These are phyloP conservation scores for Scotopteryx bipunctaria DNA, from an alignment of 2,888 invertebrate species.

Conservation along the genomic window DNA sequence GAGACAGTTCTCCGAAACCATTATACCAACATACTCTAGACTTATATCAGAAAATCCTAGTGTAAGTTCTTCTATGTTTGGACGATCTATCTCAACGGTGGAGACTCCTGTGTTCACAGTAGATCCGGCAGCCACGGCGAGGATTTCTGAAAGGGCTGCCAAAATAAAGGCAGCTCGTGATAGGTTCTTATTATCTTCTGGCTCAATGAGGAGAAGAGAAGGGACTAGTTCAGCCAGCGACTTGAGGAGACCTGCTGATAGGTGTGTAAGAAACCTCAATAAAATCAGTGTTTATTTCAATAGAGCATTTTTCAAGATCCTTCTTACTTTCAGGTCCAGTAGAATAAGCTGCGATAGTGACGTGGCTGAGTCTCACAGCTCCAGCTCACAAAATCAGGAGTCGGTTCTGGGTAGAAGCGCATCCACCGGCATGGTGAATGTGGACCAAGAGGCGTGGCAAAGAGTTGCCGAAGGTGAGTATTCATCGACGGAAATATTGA, in stretches of 20 bases:
- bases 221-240: constrained; percentile 75
- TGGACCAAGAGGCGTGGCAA: constrained; percentile 84
- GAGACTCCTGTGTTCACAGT: constrained; percentile 46
- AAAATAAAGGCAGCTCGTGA: constrained; percentile 88
- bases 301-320: not conserved
- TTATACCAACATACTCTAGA: constrained; percentile 61
- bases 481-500: too few species aligned
- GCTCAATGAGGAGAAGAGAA: constrained; percentile 68
- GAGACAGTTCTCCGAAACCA: constrained; percentile 63
- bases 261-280: constrained; percentile 51
- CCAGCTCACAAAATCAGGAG: constrained; percentile 54
- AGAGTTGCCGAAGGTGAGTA: constrained; percentile 81
- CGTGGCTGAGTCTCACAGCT: constrained; percentile 63
- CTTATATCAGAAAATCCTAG: constrained; percentile 57
- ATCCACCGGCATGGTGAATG: constrained; percentile 90
- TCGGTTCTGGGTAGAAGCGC: constrained; percentile 86
- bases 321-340: constrained; percentile 66
- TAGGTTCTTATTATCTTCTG: constrained; percentile 85
- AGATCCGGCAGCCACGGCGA: constrained; percentile 53
- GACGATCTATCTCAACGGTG: constrained; percentile 63
- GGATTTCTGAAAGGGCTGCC: constrained; percentile 79
- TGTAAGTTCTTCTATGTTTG: constrained; percentile 53
- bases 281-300: not conserved
- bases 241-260: constrained; percentile 71
- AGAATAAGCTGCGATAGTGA: constrained; percentile 86